These are phyloP conservation scores for Zaprionus africanus DNA, from an alignment of 1,140 invertebrate species.

Conservation along the genomic window DNA sequence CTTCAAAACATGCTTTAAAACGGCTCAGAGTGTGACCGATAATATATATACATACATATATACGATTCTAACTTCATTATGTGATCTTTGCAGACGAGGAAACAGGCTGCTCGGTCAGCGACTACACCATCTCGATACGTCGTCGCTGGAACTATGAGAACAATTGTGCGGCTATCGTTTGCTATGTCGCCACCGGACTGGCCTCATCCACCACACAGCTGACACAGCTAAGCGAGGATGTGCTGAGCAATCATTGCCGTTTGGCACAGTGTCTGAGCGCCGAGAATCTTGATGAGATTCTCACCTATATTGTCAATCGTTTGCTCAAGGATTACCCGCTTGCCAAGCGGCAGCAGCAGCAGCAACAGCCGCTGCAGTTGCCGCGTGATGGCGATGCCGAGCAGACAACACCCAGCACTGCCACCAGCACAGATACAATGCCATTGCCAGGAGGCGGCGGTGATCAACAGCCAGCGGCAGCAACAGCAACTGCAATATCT, in stretches of 20 bases:
- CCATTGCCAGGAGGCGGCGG: conserved; percentile 39
- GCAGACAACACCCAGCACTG: conserved; percentile 20
- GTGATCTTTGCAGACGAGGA: conserved; percentile 90
- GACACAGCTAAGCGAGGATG: conserved; percentile 86
- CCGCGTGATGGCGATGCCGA: conserved; percentile 21
- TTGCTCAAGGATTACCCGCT: conserved; percentile 88
- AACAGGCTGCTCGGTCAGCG: conserved; percentile 92
- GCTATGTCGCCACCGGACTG: conserved; percentile 90
- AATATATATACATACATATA: neutral
- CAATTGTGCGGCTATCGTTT: conserved; percentile 93
- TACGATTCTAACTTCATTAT: neutral
- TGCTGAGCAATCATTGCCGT: conserved; percentile 85
- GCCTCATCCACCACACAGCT: conserved; percentile 88
- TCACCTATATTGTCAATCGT: conserved; percentile 90
- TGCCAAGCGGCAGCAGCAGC: conserved; percentile 51
- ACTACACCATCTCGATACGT: conserved; percentile 91
- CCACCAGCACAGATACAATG: conserved; percentile 21
- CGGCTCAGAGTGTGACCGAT: no score
- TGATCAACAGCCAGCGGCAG: conserved; percentile 37
- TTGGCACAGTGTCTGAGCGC: conserved; percentile 86
- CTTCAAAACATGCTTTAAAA: no score
- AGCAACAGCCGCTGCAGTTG: conserved; percentile 12
- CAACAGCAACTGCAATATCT: neutral
- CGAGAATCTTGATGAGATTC: conserved; percentile 87
- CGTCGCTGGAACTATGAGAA: conserved; percentile 95